Conservation (phyloP, 2,888 invertebrate species). For the Rhagophthalmus giganteus region DNA sequence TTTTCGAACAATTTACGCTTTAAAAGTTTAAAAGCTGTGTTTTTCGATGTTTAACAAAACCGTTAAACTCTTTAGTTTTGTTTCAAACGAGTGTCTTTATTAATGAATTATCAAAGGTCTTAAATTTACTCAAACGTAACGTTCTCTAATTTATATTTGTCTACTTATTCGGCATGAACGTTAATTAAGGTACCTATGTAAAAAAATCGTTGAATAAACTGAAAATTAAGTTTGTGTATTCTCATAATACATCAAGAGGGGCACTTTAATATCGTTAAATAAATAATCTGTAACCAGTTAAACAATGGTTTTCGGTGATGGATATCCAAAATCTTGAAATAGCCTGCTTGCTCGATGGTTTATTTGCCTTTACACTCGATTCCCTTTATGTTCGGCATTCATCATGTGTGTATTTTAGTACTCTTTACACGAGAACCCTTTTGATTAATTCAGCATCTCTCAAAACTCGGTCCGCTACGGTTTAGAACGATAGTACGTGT, state of each 20-base stretch:
- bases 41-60: no score
- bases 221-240: background rate
- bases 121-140: background rate
- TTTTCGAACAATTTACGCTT: no score
- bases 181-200: no score
- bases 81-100: no score
- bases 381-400: slow-evolving; percentile 24
- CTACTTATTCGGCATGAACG: no score
- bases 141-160: no score
- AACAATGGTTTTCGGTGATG: slow-evolving; percentile 4
- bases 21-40: no score
- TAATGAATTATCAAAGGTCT: background rate
- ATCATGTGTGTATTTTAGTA: slow-evolving; percentile 25
- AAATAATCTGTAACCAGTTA: background rate
- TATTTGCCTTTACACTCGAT: slow-evolving; percentile 26
- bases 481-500: slow-evolving; percentile 9
- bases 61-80: no score
- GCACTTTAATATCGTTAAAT: background rate
- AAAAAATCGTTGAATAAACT: background rate
- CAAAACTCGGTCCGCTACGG: slow-evolving; percentile 22
- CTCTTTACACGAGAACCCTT: slow-evolving; percentile 25
- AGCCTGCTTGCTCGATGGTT: slow-evolving; percentile 13
- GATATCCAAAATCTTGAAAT: slow-evolving; percentile 3
- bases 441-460: slow-evolving; percentile 24
- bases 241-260: background rate